phyloP scores from a whole-genome alignment of 2,888 invertebrate genomes.

The Falcaria lacertinaria region DNA sequence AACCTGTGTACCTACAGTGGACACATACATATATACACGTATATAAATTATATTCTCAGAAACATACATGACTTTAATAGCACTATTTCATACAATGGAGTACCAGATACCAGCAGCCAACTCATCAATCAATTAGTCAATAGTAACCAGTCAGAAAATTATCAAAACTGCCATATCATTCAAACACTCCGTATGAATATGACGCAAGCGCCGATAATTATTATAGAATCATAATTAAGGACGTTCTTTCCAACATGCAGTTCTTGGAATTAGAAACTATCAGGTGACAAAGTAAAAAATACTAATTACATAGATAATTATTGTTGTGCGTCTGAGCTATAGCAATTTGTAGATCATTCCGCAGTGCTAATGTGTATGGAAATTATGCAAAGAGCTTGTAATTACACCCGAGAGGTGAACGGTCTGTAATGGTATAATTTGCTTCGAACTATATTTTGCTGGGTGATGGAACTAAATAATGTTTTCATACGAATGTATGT shows the following conservation, averaged over 20 bases:
- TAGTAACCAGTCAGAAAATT: constrained; percentile 12
- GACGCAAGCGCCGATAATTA: not conserved
- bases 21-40: too few species aligned
- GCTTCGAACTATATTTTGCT: constrained; percentile 40
- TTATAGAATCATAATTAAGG: not conserved
- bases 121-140: constrained; percentile 15
- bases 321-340: constrained; percentile 51
- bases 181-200: not conserved
- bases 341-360: constrained; percentile 70
- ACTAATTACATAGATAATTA: constrained; percentile 63
- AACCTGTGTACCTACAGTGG: too few species aligned
- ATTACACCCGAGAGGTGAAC: constrained; percentile 67
- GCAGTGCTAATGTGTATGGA: constrained; percentile 70
- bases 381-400: constrained; percentile 69
- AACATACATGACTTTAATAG: not conserved
- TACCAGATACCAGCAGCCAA: constrained; percentile 2
- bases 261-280: constrained; percentile 30
- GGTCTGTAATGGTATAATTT: constrained; percentile 59
- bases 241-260: not conserved
- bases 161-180: constrained; percentile 9
- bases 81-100: constrained; percentile 1
- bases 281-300: constrained; percentile 58
- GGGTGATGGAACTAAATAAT: constrained; percentile 17
- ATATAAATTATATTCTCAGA: not conserved
- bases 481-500: constrained; percentile 1